These are phyloP conservation scores for Rattus norvegicus DNA, from an alignment of 2,113 vertebrate species.

Conservation along the genomic window DNA sequence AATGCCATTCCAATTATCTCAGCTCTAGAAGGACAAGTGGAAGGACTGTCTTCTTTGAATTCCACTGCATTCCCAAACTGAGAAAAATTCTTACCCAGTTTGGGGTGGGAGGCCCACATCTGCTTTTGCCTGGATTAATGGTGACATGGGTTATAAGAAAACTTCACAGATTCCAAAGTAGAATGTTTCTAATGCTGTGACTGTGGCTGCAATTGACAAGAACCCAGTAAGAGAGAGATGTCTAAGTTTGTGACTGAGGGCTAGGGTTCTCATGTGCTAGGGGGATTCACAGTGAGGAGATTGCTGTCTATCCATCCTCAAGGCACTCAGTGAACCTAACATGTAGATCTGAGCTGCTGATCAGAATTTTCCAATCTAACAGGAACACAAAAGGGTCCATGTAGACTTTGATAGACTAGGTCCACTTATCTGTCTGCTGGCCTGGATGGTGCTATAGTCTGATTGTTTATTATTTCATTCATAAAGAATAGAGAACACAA, in stretches of 20 bases:
- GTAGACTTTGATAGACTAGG: not conserved
- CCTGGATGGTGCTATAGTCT: not conserved
- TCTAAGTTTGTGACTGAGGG: not conserved
- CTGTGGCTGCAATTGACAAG: not conserved
- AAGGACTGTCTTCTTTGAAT: slow-evolving; percentile 85
- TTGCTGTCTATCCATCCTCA: not conserved
- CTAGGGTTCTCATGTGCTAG: not conserved
- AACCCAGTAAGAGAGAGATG: not conserved
- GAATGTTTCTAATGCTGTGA: not conserved
- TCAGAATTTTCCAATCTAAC: not conserved
- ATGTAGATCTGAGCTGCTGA: not conserved
- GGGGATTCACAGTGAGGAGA: not conserved
- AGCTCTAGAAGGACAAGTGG: not conserved
- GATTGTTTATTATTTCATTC: not conserved
- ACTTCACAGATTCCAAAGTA: not conserved
- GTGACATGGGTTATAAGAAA: not conserved
- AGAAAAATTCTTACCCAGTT: not conserved
- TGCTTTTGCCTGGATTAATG: not conserved
- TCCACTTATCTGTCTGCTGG: not conserved
- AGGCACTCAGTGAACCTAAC: not conserved
- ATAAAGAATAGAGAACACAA: not conserved
- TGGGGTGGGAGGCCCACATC: not conserved
- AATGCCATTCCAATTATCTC: not conserved
- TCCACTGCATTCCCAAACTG: not conserved
- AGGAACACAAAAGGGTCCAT: not conserved